Percentiles rank a stretch among this genome's conserved stretches.
Evolutionary conservation across 2,888 invertebrate species (phyloP).

Genomic region (Alloscopus bannaensis): DNA sequence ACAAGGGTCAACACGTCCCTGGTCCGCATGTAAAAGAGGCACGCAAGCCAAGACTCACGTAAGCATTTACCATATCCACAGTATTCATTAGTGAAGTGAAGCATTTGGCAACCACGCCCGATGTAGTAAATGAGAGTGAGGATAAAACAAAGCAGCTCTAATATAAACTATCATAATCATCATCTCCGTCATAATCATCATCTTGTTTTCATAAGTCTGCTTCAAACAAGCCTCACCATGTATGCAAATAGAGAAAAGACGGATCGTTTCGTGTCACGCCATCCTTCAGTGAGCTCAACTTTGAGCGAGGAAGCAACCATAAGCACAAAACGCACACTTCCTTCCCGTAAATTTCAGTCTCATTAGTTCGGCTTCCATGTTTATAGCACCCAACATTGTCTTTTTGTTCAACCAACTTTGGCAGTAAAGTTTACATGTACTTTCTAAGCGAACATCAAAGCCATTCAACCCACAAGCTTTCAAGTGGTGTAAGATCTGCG

Average conservation of each 20-base stretch:
- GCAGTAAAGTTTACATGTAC: background rate
- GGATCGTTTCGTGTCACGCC: slow-evolving; percentile 34
- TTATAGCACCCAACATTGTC: too few relatives aligned
- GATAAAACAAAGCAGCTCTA: slow-evolving; percentile 19
- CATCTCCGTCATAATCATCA: slow-evolving; percentile 26
- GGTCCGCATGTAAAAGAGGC: too few relatives aligned
- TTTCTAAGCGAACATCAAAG: slow-evolving; percentile 3
- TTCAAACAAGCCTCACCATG: slow-evolving; percentile 14
- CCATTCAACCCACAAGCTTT: slow-evolving; percentile 18
- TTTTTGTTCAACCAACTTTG: too few relatives aligned
- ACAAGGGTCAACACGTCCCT: too few relatives aligned
- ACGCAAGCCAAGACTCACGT: too few relatives aligned
- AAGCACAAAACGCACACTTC: background rate
- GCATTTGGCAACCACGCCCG: slow-evolving; percentile 30
- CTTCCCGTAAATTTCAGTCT: slow-evolving; percentile 21
- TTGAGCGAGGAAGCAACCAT: slow-evolving; percentile 6
- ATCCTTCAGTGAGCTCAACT: background rate
- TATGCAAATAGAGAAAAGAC: slow-evolving; percentile 31
- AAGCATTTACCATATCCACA: too few relatives aligned
- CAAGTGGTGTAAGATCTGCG: slow-evolving; percentile 18
- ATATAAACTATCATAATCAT: slow-evolving; percentile 28
- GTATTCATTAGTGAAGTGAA: background rate
- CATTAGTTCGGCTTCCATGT: slow-evolving; percentile 33
- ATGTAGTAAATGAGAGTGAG: slow-evolving; percentile 1
- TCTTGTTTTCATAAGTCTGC: slow-evolving; percentile 16